Base-by-base conservation (phyloP, 2,113 vertebrate species). In the Rhadina sibilatrix region DNA sequence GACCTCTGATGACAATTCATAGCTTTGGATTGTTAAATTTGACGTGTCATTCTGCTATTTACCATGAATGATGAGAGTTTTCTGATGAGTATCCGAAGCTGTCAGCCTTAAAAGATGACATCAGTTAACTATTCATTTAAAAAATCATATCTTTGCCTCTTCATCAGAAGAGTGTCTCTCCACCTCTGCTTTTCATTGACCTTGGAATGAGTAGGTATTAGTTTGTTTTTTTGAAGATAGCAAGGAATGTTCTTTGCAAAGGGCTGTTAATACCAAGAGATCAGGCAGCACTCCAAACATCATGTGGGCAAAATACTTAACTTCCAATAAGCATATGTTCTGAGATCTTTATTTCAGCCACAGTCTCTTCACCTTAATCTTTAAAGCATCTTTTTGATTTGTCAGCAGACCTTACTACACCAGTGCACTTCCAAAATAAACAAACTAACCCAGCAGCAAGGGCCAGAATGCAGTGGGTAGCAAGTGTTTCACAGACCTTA, bases 271-370 rank as follows among this genome's bases (percentile, higher is more conserved):
- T 76, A 42, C 50, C 61, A 57, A 61, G 77, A 81, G 70, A 76
- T 87, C 81, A 71, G 87, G 89, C 94, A 94, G 74, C 88, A 49
- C 52, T 90, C 86, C 86, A 90, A 84, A 60, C 76, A 89, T 92
- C 83, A 31, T 71, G 60, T 68, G 60, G 71, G 47, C 52, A 92
- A 94, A 91, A 82, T n/a, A 53, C 81, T 87, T 74, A 54, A 86
- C 72, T 96, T 93, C 69, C 65, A 89, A 93, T 87, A 87, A 84
- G 37, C 77, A 50, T 71, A 61, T 87, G 78, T 93, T 87, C 49
- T 85, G 83, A 91, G 82, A 57, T 79, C 66, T 94, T 61, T 53
- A 21, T 68, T 94, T 84, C 60, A 78, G 77, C 69, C 0, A 0
- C 68, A 70, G 33, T 35, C 33, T 89, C 87, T 85, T 91, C 87